Percentiles rank a stretch among this genome's conserved stretches.
Evolutionary conservation across 2,113 vertebrate species (phyloP).

Genomic region (Cisticola juncidis): DNA sequence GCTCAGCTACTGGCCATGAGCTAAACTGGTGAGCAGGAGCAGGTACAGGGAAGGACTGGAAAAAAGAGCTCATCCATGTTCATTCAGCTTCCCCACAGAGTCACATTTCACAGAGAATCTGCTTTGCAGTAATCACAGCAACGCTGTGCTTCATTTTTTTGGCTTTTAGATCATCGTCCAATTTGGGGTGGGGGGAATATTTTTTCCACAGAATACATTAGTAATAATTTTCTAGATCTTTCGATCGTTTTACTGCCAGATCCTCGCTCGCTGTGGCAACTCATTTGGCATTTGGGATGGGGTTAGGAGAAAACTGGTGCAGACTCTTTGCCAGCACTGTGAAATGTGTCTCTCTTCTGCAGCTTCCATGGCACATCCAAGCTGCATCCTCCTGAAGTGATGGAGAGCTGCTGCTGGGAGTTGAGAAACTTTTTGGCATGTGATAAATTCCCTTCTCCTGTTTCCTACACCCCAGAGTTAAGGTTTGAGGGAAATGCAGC

Average conservation of each 20-base stretch:
- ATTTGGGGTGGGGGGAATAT: neutral
- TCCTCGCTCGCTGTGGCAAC: neutral
- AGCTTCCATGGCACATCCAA: neutral
- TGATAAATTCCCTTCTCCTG: neutral
- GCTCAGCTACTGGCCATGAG: neutral
- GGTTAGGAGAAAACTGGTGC: conserved; percentile 26
- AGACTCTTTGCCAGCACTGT: neutral
- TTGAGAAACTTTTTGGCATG: conserved; percentile 49
- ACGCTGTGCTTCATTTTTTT: neutral
- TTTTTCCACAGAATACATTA: neutral
- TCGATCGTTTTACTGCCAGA: neutral
- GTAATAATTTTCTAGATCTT: conserved; percentile 38
- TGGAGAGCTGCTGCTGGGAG: conserved; percentile 28
- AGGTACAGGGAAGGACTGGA: neutral
- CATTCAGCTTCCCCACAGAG: neutral
- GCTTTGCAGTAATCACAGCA: neutral
- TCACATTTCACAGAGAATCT: neutral
- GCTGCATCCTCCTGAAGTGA: conserved; percentile 30
- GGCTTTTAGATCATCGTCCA: neutral
- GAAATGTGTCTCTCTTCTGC: neutral
- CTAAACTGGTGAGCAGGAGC: neutral
- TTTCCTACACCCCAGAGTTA: neutral
- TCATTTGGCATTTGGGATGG: conserved; percentile 10
- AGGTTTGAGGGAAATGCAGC: neutral
- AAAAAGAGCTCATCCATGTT: neutral